Percentiles rank a stretch among this genome's conserved stretches.
phyloP scores from a whole-genome alignment of 2,113 vertebrate genomes.

The Malurus melanocephalus region DNA sequence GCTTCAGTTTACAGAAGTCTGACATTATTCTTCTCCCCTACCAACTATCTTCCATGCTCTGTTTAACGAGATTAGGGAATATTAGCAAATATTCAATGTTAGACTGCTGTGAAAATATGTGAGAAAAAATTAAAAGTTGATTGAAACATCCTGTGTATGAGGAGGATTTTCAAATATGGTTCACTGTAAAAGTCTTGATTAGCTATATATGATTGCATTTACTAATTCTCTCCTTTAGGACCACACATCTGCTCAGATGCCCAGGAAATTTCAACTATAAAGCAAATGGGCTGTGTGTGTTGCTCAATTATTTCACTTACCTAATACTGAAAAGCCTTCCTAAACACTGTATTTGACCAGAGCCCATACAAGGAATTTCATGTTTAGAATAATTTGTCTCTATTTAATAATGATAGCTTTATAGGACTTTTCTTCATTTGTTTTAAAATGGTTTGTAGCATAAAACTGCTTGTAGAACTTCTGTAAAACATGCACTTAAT shows the following conservation, averaged over 20 bases:
- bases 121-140: slow-evolving; percentile 10
- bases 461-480: background rate
- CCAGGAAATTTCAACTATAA: slow-evolving; percentile 65
- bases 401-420: slow-evolving; percentile 32
- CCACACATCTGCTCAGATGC: slow-evolving; percentile 59
- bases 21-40: background rate
- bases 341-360: slow-evolving; percentile 11
- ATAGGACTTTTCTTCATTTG: background rate
- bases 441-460: background rate
- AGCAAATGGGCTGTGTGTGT: slow-evolving; percentile 36
- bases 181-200: slow-evolving; percentile 66
- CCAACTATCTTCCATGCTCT: slow-evolving; percentile 1
- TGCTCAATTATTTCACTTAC: slow-evolving; percentile 30
- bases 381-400: slow-evolving; percentile 16
- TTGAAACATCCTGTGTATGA: slow-evolving; percentile 26
- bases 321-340: slow-evolving; percentile 28
- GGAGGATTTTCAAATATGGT: slow-evolving; percentile 62
- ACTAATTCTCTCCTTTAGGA: slow-evolving; percentile 70
- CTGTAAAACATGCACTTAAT: background rate
- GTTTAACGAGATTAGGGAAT: slow-evolving; percentile 60
- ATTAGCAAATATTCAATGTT: slow-evolving; percentile 53
- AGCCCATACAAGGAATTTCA: slow-evolving; percentile 22
- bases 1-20: background rate
- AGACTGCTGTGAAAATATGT: slow-evolving; percentile 30
- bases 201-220: slow-evolving; percentile 72